Evolutionary conservation across 2,888 invertebrate genomes (phyloP), one percentile per base, ranked within the genome.

Genomic region (Anorthoa munda): DNA sequence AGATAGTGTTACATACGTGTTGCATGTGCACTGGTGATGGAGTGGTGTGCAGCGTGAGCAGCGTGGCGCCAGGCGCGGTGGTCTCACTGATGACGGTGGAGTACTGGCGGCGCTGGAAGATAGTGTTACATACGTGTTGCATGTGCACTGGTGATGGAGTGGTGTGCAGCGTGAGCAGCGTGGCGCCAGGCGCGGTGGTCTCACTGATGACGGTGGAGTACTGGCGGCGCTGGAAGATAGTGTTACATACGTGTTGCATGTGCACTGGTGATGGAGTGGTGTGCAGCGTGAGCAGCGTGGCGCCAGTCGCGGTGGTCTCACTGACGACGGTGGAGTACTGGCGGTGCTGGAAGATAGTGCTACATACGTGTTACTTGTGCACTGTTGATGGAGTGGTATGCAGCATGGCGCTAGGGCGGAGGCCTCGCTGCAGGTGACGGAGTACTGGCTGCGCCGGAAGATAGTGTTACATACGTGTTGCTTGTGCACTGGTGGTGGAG

Each of bases 221-320:
- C 76, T 97, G 97, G 66, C 97, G 97, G 83, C 98, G 97, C 21
- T 98, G 94, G 95, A 99, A 99, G 84, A n/a, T n/a, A n/a, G n/a
- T n/a, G n/a, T n/a, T n/a, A n/a, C n/a, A n/a, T n/a, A n/a, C n/a
- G n/a, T n/a, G n/a, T n/a, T n/a, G n/a, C n/a, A 53, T 23, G 70
- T 75, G 72, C 39, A 23, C 50, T 63, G 65, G 78, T 39, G 72
- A 85, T 56, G 87, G 90, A 75, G 97, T 97, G 1, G 98, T 98
- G 65, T 97, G 96, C 73, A 98, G 93, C 3, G 98, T 98, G 72
- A 98, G 95, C 45, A 99, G 97, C 53, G 98, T 97, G 81, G 98
- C 97, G 55, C 98, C 98, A 13, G 97, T 96, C 12, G 98, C 97
- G 18, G 98, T 97, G 88, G 98, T 98, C 95, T 99, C 99, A 48